These are phyloP conservation scores for Grantiella picta DNA, from an alignment of 2,113 vertebrate species.

Conservation along the genomic window DNA sequence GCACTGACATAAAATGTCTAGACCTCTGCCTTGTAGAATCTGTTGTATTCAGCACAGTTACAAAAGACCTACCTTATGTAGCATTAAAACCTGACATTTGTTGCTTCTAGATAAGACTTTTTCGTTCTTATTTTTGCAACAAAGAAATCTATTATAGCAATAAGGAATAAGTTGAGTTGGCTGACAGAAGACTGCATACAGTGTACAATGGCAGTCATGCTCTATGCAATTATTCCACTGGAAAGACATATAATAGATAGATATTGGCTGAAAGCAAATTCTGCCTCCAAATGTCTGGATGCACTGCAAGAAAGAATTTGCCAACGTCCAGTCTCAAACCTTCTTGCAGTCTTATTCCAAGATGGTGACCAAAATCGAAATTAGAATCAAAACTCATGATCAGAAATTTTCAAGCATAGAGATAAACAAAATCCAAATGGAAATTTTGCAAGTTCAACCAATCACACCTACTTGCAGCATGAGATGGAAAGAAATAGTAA, in stretches of 20 bases:
- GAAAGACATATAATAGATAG: neutral
- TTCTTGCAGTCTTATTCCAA: neutral
- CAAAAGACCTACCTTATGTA: neutral
- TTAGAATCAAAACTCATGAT: neutral
- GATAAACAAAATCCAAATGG: neutral
- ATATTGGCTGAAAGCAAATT: neutral
- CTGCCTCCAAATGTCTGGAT: neutral
- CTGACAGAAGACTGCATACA: neutral
- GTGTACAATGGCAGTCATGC: neutral
- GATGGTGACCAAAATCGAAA: neutral
- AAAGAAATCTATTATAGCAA: neutral
- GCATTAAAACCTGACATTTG: rapidly evolving
- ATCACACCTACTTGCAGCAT: neutral
- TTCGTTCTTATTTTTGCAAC: neutral
- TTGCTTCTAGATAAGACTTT: neutral
- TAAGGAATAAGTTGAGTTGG: neutral
- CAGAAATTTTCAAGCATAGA: neutral
- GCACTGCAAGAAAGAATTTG: neutral
- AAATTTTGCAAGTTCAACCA: neutral
- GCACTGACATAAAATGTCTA: neutral
- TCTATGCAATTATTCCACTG: neutral
- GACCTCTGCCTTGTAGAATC: neutral
- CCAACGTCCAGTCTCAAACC: neutral
- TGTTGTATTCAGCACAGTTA: neutral
- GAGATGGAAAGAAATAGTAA: neutral